A percentile compares a stretch with the other conserved stretches of the same genome.
Conservation (phyloP, 1,140 invertebrate genomes). For the Leptonema lineaticorne region DNA sequence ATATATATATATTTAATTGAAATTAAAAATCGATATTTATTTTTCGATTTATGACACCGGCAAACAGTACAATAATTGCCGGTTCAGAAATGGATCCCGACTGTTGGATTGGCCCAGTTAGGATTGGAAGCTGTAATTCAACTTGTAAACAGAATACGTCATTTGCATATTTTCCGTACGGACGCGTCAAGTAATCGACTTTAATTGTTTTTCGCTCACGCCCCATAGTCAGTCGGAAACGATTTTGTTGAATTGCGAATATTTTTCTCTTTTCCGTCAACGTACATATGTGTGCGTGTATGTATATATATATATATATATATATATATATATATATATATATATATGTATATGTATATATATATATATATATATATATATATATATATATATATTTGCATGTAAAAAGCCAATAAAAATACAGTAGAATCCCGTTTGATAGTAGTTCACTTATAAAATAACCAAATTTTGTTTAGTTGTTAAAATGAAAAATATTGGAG, state of each 20-base stretch:
- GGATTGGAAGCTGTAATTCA: conserved; percentile 26
- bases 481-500: too few species aligned
- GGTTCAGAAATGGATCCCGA: background rate
- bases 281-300: background rate
- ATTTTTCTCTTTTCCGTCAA: background rate
- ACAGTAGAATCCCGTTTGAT: too few species aligned
- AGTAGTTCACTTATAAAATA: too few species aligned
- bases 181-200: conserved; percentile 34
- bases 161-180: conserved; percentile 35
- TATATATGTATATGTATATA: background rate
- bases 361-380: too few species aligned
- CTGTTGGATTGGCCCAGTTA: background rate
- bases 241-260: conserved; percentile 6
- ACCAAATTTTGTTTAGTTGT: too few species aligned
- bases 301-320: background rate
- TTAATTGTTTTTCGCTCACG: conserved; percentile 28
- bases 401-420: too few species aligned
- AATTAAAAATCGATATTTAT: too few species aligned
- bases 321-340: background rate
- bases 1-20: too few species aligned
- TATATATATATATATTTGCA: too few species aligned
- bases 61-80: background rate
- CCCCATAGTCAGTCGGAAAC: background rate
- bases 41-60: conserved; percentile 1
- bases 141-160: conserved; percentile 21